Base-by-base conservation (phyloP, 2,113 vertebrate species). In the Theristicus caerulescens region DNA sequence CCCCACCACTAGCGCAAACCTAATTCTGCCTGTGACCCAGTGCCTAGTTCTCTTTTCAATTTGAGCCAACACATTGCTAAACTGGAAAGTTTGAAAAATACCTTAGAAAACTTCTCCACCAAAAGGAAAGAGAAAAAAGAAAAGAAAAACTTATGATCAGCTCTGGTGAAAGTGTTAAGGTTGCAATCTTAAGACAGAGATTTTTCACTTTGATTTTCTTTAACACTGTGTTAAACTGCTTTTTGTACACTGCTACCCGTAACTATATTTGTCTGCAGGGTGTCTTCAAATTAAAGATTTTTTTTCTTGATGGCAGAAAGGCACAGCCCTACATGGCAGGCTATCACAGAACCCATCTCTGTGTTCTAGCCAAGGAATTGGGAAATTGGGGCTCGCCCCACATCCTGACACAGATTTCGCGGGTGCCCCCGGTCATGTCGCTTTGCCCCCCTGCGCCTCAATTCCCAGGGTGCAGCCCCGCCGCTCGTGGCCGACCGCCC, bases 1-100 rank as follows among this genome's bases (percentile, higher is more conserved):
- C 97, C 96, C 97, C 95, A 94, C 90, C 97, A 95, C 97, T 86
- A 98, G 98, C 84, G 55, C 97, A 99, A 98, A 98, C 97, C 97
- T 98, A 97, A 97, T 96, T 98, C 97, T 98, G 98, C 98, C 96
- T 96, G 94, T 97, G 96, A 98, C 98, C 98, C 97, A 97, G 97
- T 94, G 98, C 98, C 97, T 98, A 98, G 98, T 98, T 99, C 98
- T 98, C 98, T 98, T 99, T 98, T 98, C 98, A 97, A 93, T 98
- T 98, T 98, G 98, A 98, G 98, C 98, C 98, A 98, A 97, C 87
- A 79, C 96, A 96, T 98, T 97, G 97, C 97, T 98, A 98, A 97
- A 97, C 98, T 98, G 98, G 98, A 98, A 98, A 98, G 97, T 98
- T 98, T 97, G 98, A 98, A 98, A 98, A 98, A 98, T 98, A 98